Evolutionary conservation across 2,797 vertebrate genomes (phyloP), one percentile per base, ranked within the genome.

Genomic region (Eleutherodactylus coqui): DNA sequence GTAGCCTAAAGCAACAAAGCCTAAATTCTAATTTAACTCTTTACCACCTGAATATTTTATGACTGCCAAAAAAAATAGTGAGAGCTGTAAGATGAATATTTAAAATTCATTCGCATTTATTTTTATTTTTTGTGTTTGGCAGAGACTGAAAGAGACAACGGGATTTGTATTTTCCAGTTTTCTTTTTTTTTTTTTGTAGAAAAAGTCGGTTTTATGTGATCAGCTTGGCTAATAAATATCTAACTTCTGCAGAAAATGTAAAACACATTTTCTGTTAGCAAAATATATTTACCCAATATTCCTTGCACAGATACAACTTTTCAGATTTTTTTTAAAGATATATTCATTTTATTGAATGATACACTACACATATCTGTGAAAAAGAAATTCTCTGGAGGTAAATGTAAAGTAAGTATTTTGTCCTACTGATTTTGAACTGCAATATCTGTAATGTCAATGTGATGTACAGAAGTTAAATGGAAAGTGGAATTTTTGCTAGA

Each of bases 401-500:
- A 21, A 17, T 38, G 64, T 32, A 67, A 29, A 17, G 9, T 67
- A 69, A 69, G 17, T 38, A 69, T n/a, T 70, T 72, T 43, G 69
- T 6, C 10, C 69, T 16, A 13, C 27, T 45, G 24, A 43, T n/a
- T 77, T 55, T 21, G 29, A 4, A 49, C 14, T 53, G 47, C 29
- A 76, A n/a, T 77, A 5, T 77, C 49, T 38, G 75, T 38, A 77
- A 58, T 77, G 51, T 58, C 49, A 77, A 77, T 77, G 14, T 51
- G 49, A 21, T 38, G 51, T 55, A 55, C 34, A 55, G 34, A 77
- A 55, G 19, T 55, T 77, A 36, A 24, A 77, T 55, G 75, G 51
- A 38, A 53, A 53, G 60, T 60, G n/a, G 29, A 86, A 38, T 38
- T 11, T 34, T 67, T 75, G 2, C 76, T 64, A 19, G 27, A 17